Base-by-base conservation (phyloP, 2,797 vertebrate species). In the Lutjanus campechanus region DNA sequence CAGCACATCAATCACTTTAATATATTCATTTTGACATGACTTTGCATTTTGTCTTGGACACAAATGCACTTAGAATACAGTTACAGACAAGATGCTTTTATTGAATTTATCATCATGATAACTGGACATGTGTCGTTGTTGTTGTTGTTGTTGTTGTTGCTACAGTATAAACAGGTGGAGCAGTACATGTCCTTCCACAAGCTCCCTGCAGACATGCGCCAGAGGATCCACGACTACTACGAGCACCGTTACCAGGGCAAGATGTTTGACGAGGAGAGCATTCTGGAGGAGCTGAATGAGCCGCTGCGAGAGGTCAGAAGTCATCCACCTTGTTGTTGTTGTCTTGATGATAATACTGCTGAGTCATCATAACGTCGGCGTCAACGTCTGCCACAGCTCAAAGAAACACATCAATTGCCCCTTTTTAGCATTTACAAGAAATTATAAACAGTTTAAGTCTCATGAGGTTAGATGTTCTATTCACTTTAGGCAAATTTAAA, bases 161-260 rank as follows among this genome's bases (percentile, higher is more conserved):
- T 69, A 29, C 95, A 99, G 98, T 99, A 99, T 83, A 99, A 99
- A 85, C 98, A 99, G 92, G 98, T 99, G 94, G 98, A 99, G 85
- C 98, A 99, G 94, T 99, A 99, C 90, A 99, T 99, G 98, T 99
- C 97, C 81, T 99, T 99, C 95, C 97, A 99, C 94, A 99, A 99
- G 90, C 97, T 99, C 36, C 98, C 98, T 0, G 97, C 97, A 0
- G 97, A 98, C 91, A 98, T 98, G 93, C 95, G 98, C 2, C 98
- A 99, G 94, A 96, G 97, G 77, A 99, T 99, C 91, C 98, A 99
- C 0, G 98, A 99, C 51, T 99, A 99, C 92, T 99, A 99, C 0
- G 98, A 99, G 83, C 98, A 99, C 78, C 98, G 98, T 47, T 99
- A 98, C 90, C 98, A 99, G 93, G 98, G 98, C 89, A 99, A 99